phyloP scores from a whole-genome alignment of 2,797 vertebrate species.

The Lutjanus argentimaculatus region DNA sequence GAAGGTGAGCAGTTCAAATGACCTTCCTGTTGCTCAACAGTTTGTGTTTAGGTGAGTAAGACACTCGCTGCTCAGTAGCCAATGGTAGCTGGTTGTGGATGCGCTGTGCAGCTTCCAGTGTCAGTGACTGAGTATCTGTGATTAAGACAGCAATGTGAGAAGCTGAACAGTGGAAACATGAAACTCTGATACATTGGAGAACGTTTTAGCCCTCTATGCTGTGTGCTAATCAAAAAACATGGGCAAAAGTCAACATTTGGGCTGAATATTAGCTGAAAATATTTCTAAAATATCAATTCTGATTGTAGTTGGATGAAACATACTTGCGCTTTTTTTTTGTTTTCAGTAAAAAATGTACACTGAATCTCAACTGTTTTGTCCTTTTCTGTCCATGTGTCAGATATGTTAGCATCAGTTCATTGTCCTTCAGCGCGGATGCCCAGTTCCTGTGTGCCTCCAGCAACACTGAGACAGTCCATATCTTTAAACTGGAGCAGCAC shows the following conservation, averaged over 20 bases:
- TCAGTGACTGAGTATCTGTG: slow-evolving; percentile 16
- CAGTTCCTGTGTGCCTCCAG: slow-evolving; percentile 96
- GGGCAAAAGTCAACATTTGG: not conserved
- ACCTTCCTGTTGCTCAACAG: slow-evolving; percentile 19
- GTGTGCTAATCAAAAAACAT: not conserved
- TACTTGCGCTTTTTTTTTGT: not conserved
- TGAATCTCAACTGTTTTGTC: not conserved
- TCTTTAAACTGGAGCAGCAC: slow-evolving; percentile 95
- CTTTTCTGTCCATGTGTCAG: slow-evolving; percentile 73
- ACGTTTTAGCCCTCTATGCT: not conserved
- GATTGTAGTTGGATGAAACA: not conserved
- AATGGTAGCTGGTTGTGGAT: not conserved
- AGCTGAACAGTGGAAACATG: slow-evolving; percentile 20
- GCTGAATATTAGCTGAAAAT: not conserved
- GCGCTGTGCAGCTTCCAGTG: not conserved
- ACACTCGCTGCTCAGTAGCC: slow-evolving; percentile 14
- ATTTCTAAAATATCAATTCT: not conserved
- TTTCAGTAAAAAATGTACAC: not conserved
- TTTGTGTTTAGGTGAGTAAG: slow-evolving; percentile 24
- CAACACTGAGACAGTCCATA: slow-evolving; percentile 96
- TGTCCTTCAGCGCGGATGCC: slow-evolving; percentile 94
- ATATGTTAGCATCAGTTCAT: slow-evolving; percentile 95
- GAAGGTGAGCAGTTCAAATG: slow-evolving; percentile 23
- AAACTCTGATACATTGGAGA: not conserved
- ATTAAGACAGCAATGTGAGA: slow-evolving; percentile 21